Conservation (phyloP, 2,888 invertebrate genomes). For the Conchocele bisecta region DNA sequence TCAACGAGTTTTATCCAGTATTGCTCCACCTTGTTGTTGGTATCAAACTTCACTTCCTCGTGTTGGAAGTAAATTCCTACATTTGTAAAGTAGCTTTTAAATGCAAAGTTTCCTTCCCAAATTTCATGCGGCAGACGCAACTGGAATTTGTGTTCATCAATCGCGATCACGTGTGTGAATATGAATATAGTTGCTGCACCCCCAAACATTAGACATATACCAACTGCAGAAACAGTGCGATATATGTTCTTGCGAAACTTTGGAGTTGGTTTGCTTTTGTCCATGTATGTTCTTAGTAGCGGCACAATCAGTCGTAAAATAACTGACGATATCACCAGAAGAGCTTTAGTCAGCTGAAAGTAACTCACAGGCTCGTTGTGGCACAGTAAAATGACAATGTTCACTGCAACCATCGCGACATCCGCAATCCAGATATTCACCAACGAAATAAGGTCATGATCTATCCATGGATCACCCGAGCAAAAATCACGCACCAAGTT, state of each 20-base stretch:
- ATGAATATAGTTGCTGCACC: conserved; percentile 52
- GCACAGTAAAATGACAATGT: conserved; percentile 65
- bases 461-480: conserved; percentile 54
- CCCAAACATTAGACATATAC: conserved; percentile 42
- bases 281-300: conserved; percentile 35
- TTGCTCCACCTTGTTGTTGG: conserved; percentile 4
- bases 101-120: conserved; percentile 41
- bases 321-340: conserved; percentile 57
- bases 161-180: conserved; percentile 54
- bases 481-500: conserved; percentile 47
- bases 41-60: conserved; percentile 31
- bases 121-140: conserved; percentile 49
- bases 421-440: conserved; percentile 67
- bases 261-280: neutral
- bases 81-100: conserved; percentile 66
- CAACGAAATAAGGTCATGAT: conserved; percentile 63
- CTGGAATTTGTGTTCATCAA: conserved; percentile 29
- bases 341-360: conserved; percentile 68
- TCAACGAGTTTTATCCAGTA: conserved; percentile 62
- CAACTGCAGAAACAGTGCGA: conserved; percentile 33
- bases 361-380: conserved; percentile 71
- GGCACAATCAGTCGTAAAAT: conserved; percentile 57
- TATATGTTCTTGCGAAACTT: conserved; percentile 34
- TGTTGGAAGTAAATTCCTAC: conserved; percentile 67
- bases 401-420: conserved; percentile 58